phyloP scores from a whole-genome alignment of 2,888 invertebrate species.

The Andrena chrysosceles region DNA sequence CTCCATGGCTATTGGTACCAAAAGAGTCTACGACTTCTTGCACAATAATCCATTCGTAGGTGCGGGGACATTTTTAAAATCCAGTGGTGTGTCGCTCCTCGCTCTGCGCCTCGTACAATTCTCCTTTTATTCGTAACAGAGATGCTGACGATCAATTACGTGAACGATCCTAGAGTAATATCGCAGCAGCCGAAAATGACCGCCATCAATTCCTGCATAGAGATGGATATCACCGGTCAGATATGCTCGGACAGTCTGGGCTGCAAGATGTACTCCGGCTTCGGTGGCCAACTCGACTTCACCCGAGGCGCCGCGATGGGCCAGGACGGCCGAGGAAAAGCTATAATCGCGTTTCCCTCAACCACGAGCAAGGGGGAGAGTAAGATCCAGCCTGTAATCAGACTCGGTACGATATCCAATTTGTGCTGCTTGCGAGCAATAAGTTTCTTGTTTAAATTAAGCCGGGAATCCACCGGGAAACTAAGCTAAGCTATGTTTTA shows the following conservation, averaged over 20 bases:
- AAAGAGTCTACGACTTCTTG: slow-evolving; percentile 88
- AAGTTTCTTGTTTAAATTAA: not conserved
- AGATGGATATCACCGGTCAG: slow-evolving; percentile 89
- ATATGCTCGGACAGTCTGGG: slow-evolving; percentile 87
- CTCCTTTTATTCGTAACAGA: slow-evolving; percentile 77
- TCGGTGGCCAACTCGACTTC: slow-evolving; percentile 98
- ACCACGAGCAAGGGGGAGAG: slow-evolving; percentile 91
- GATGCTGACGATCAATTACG: slow-evolving; percentile 86
- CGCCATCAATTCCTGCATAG: slow-evolving; percentile 89
- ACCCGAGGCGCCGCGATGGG: slow-evolving; percentile 95
- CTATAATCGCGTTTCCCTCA: slow-evolving; percentile 96
- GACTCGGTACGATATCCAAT: slow-evolving; percentile 88
- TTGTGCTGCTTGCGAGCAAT: not conserved
- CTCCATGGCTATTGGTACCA: slow-evolving; percentile 87
- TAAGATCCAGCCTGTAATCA: slow-evolving; percentile 94
- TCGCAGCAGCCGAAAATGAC: slow-evolving; percentile 88
- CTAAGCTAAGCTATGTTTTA: too few species aligned
- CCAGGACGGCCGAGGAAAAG: slow-evolving; percentile 94
- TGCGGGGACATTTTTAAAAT: slow-evolving; percentile 72
- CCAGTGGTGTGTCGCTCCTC: not conserved
- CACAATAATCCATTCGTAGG: slow-evolving; percentile 88
- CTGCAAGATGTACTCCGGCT: slow-evolving; percentile 91
- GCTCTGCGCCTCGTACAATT: not conserved
- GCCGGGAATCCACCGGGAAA: too few species aligned
- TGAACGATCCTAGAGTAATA: slow-evolving; percentile 86